These are phyloP conservation scores for Catocala nupta DNA, from an alignment of 2,888 invertebrate species.

Conservation along the genomic window DNA sequence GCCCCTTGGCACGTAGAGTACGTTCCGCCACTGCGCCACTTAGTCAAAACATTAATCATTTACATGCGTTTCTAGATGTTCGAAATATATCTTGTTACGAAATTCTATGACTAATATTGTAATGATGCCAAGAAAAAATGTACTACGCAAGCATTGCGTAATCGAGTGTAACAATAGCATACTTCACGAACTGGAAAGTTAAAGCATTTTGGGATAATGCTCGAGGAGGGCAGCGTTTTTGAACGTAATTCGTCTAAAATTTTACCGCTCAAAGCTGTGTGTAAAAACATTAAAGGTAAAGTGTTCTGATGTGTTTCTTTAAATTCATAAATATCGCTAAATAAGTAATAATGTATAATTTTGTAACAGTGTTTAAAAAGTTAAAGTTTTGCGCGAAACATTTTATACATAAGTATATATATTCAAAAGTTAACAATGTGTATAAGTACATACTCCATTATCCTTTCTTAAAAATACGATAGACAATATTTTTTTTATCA, in stretches of 20 bases:
- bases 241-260: slow-evolving; percentile 11
- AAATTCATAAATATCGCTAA: slow-evolving; percentile 4
- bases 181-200: slow-evolving; percentile 13
- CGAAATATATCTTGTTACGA: not conserved
- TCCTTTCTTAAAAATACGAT: too few species aligned
- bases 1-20: not conserved
- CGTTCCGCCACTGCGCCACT: slow-evolving; percentile 2
- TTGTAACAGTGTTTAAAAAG: not conserved
- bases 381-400: not conserved
- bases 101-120: slow-evolving; percentile 9
- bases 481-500: too few species aligned
- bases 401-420: too few species aligned
- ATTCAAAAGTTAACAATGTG: too few species aligned
- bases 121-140: slow-evolving; percentile 8
- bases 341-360: slow-evolving; percentile 6
- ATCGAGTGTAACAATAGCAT: slow-evolving; percentile 22
- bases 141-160: slow-evolving; percentile 13
- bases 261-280: slow-evolving; percentile 11
- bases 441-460: too few species aligned
- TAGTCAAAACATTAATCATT: slow-evolving; percentile 2
- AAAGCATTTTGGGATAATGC: slow-evolving; percentile 27
- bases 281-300: slow-evolving; percentile 15
- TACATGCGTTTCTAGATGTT: slow-evolving; percentile 3
- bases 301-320: slow-evolving; percentile 2
- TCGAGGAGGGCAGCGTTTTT: slow-evolving; percentile 15